Conservation (phyloP, 2,797 vertebrate genomes). For the Oceanodroma leucorhoa region DNA sequence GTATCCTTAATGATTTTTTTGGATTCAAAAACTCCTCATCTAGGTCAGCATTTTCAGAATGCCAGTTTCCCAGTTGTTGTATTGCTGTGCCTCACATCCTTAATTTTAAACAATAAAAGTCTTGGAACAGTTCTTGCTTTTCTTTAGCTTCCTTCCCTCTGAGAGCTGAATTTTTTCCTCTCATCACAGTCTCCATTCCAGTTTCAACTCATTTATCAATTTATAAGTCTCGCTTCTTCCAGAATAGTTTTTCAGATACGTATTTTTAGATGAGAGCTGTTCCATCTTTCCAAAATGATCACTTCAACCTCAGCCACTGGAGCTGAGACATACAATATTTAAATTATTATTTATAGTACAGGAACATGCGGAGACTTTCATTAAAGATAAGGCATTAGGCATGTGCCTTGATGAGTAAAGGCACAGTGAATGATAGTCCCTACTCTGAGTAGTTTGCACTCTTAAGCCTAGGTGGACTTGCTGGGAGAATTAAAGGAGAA, state of each 20-base stretch:
- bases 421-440: constrained; percentile 9
- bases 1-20: constrained; percentile 42
- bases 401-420: constrained; percentile 29
- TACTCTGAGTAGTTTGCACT: not conserved
- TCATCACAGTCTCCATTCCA: constrained; percentile 35
- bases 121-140: constrained; percentile 27
- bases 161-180: constrained; percentile 39
- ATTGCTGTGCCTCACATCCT: not conserved
- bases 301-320: constrained; percentile 65
- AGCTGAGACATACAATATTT: constrained; percentile 69
- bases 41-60: constrained; percentile 59
- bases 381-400: constrained; percentile 55
- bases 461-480: not conserved
- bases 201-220: constrained; percentile 50
- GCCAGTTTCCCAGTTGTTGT: constrained; percentile 16
- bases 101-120: constrained; percentile 53
- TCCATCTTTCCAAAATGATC: constrained; percentile 59
- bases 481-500: not conserved
- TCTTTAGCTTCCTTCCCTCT: constrained; percentile 42
- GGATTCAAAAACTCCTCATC: constrained; percentile 38
- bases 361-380: constrained; percentile 53
- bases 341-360: constrained; percentile 71
- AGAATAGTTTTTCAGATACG: constrained; percentile 43
- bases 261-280: constrained; percentile 63
- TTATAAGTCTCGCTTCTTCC: constrained; percentile 19